Percentiles rank a stretch among this genome's conserved stretches.
phyloP scores from a whole-genome alignment of 2,113 vertebrate species.

The Sinocyclocheilus anophthalmus region DNA sequence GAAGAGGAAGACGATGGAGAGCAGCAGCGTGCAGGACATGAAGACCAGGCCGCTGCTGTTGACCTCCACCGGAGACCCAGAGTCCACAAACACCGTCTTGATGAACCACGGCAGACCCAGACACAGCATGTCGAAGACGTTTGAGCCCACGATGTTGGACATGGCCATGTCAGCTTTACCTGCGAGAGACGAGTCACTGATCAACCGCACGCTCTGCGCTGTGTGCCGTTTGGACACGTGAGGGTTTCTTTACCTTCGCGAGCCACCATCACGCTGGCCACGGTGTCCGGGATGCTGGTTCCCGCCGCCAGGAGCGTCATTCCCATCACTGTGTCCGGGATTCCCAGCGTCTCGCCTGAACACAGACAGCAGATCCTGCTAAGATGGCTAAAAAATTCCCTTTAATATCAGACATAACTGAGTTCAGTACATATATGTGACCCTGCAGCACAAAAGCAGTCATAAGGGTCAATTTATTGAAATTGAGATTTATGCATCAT shows the following conservation, averaged over 20 bases:
- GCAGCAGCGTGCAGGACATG: conserved; percentile 83
- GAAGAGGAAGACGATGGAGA: conserved; percentile 90
- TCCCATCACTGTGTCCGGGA: conserved; percentile 98
- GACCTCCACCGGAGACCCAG: conserved; percentile 82
- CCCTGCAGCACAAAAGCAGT: no score
- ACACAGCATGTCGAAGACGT: conserved; percentile 96
- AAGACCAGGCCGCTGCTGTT: conserved; percentile 90
- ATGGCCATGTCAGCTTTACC: conserved; percentile 98
- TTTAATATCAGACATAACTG: background rate
- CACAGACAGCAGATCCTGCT: background rate
- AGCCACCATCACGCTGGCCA: conserved; percentile 93
- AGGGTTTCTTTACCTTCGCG: conserved; percentile 83
- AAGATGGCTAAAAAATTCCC: no score
- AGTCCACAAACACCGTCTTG: conserved; percentile 87
- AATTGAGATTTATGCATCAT: no score
- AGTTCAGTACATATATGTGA: no score
- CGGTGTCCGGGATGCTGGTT: conserved; percentile 95
- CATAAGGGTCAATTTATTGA: no score
- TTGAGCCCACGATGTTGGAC: conserved; percentile 97
- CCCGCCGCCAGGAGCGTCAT: conserved; percentile 94
- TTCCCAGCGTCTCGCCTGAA: conserved; percentile 88
- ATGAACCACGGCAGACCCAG: conserved; percentile 96
- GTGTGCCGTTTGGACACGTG: no score
- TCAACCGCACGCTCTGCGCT: no score
- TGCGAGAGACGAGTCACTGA: conserved; percentile 56